Evolutionary conservation across 2,888 invertebrate genomes (phyloP).

Genomic region (Andrena dorsata): DNA sequence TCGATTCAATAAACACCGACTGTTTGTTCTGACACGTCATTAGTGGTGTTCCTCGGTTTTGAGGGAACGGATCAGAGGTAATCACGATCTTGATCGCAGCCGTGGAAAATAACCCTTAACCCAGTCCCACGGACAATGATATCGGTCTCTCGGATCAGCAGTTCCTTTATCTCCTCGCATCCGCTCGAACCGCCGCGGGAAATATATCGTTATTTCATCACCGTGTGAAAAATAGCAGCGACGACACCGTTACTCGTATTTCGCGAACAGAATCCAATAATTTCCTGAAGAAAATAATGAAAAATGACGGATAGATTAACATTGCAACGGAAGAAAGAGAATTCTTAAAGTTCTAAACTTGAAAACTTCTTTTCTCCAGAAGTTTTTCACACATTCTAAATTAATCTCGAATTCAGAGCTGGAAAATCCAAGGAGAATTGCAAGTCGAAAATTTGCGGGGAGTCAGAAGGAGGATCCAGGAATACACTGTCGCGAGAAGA

Average conservation of each 20-base stretch:
- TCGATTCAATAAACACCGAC: constrained; percentile 29
- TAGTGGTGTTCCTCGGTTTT: constrained; percentile 27
- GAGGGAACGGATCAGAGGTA: constrained; percentile 29
- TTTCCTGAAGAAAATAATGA: neutral
- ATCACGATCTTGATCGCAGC: constrained; percentile 35
- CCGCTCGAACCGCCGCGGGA: neutral
- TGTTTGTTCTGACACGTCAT: constrained; percentile 30
- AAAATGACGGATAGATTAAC: neutral
- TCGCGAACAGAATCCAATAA: neutral
- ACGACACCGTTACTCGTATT: neutral
- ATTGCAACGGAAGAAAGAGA: neutral
- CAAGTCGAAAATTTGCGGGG: too few relatives aligned
- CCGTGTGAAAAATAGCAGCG: constrained; percentile 8
- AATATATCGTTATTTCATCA: constrained; percentile 9
- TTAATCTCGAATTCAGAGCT: too few relatives aligned
- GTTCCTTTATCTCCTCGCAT: constrained; percentile 27
- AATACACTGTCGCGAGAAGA: neutral
- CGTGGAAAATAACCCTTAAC: constrained; percentile 52
- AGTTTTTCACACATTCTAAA: too few relatives aligned
- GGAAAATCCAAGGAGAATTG: neutral
- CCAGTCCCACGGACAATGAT: constrained; percentile 22
- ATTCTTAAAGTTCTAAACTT: neutral
- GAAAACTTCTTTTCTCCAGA: neutral
- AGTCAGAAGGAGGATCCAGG: neutral
- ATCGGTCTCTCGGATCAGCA: constrained; percentile 37